A percentile compares a stretch with the other conserved stretches of the same genome.
Conservation (phyloP, 2,888 invertebrate genomes). For the Brachypterus glaber region DNA sequence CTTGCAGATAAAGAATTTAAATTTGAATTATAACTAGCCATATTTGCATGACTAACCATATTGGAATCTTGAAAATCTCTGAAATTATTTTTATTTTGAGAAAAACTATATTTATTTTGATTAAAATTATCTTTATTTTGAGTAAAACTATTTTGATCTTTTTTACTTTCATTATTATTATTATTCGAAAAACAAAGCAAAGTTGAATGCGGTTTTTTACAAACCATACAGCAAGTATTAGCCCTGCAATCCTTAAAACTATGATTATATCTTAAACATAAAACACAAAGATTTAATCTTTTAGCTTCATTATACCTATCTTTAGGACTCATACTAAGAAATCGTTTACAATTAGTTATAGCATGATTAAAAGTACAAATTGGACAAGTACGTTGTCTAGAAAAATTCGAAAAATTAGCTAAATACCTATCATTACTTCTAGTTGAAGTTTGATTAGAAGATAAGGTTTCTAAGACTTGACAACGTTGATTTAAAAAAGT, state of each 20-base stretch:
- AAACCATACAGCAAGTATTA: neutral
- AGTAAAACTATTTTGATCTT: neutral
- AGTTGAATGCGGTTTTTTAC: neutral
- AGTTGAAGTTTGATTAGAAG: neutral
- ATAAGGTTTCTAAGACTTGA: slow-evolving; percentile 6
- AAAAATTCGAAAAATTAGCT: no score
- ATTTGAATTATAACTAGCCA: no score
- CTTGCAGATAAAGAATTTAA: no score
- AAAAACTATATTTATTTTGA: neutral
- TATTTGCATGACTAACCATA: no score
- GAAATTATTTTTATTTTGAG: no score
- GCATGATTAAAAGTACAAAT: neutral
- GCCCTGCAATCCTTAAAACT: neutral
- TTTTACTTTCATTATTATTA: neutral
- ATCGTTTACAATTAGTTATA: neutral
- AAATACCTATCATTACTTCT: no score
- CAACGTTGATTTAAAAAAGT: slow-evolving; percentile 5
- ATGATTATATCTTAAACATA: neutral
- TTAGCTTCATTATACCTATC: neutral
- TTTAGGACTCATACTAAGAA: neutral
- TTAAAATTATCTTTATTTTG: neutral
- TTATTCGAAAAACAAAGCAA: neutral
- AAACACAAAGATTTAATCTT: neutral
- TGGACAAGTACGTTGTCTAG: neutral
- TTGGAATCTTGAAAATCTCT: no score